Conservation (phyloP, 2,113 vertebrate species). For the Myrmecobius fasciatus region DNA sequence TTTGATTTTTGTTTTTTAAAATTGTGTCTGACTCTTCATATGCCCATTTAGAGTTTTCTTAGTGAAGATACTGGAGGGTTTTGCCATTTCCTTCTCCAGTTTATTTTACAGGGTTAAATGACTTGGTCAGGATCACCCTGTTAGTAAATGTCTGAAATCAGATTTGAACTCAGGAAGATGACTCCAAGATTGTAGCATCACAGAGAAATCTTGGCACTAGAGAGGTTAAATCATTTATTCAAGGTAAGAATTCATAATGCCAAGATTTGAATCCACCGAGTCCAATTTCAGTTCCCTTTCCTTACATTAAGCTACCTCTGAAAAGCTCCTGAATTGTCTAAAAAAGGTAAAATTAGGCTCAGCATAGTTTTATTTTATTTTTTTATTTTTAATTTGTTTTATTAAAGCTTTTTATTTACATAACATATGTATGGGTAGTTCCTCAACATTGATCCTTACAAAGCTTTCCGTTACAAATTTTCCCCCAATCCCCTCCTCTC, state of each 20-base stretch:
- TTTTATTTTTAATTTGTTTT: no score
- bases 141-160: not conserved
- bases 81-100: not conserved
- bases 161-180: not conserved
- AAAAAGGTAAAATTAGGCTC: not conserved
- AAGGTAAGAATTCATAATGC: not conserved
- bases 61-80: not conserved
- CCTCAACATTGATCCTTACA: no score
- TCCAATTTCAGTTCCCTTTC: not conserved
- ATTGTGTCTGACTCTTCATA: not conserved
- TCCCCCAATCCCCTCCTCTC: no score
- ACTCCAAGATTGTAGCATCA: no score
- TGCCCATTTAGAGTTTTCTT: not conserved
- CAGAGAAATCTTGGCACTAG: no score
- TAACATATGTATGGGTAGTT: no score
- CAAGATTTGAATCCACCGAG: not conserved
- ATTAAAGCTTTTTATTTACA: no score
- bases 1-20: not conserved
- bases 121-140: not conserved
- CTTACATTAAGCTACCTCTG: constrained; percentile 1
- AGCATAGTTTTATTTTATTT: no score
- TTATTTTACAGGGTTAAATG: not conserved
- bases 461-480: no score
- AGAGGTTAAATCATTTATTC: no score
- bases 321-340: not conserved